Percentiles rank a stretch among this genome's conserved stretches.
These are phyloP conservation scores for Helicoverpa zea DNA, from an alignment of 1,140 invertebrate species.

Conservation along the genomic window DNA sequence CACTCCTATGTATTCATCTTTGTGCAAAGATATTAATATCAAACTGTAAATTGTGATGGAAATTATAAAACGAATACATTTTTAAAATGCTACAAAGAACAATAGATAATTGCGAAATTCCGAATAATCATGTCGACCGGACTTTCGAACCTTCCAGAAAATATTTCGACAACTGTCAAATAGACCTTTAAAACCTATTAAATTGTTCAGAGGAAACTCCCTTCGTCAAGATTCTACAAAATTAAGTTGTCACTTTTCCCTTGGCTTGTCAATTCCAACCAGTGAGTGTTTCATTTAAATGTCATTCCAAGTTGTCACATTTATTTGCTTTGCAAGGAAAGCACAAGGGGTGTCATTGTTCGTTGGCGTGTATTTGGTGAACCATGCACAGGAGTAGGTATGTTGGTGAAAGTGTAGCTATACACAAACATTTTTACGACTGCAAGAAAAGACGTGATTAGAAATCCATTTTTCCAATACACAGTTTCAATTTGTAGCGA, in stretches of 20 bases:
- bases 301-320: slow-evolving; percentile 35
- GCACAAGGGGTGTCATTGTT: slow-evolving; percentile 8
- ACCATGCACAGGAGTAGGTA: not conserved
- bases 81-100: not conserved
- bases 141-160: not conserved
- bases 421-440: too few species aligned
- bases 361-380: slow-evolving; percentile 4
- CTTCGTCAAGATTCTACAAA: slow-evolving; percentile 25
- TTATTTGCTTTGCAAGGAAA: slow-evolving; percentile 33
- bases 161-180: not conserved
- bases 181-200: not conserved
- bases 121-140: too few species aligned
- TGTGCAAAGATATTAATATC: too few species aligned
- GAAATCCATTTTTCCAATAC: not conserved
- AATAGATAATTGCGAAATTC: too few species aligned
- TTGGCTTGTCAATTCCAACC: slow-evolving; percentile 34
- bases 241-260: slow-evolving; percentile 21
- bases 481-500: slow-evolving; percentile 30
- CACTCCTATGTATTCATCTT: too few species aligned
- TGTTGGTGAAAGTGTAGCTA: too few species aligned
- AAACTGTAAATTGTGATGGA: too few species aligned
- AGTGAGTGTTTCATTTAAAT: slow-evolving; percentile 31
- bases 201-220: not conserved
- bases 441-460: not conserved
- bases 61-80: too few species aligned